A percentile compares a stretch with the other conserved stretches of the same genome.
Conservation (phyloP, 1,140 invertebrate species). For the Melanaphis sacchari region DNA sequence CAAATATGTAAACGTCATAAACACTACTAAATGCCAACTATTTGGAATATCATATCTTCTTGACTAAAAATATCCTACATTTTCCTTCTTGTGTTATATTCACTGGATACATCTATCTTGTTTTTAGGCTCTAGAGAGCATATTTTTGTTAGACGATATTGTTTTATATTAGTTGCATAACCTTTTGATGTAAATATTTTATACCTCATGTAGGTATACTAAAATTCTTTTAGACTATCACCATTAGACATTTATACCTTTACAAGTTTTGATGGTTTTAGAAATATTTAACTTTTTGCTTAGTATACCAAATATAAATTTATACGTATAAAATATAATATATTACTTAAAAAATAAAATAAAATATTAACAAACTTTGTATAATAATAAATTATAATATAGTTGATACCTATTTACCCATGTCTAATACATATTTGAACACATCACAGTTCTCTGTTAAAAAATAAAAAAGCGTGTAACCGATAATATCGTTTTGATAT, state of each 20-base stretch:
- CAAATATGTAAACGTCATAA: no score
- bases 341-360: neutral
- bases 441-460: neutral
- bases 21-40: no score
- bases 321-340: neutral
- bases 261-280: neutral
- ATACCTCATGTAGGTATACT: neutral
- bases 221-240: neutral
- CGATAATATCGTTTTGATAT: neutral
- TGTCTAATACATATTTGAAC: neutral
- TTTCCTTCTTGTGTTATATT: no score
- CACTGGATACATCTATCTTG: no score
- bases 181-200: constrained; percentile 6
- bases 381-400: neutral
- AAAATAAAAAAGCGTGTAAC: neutral
- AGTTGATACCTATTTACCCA: neutral
- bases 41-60: no score
- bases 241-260: constrained; percentile 21
- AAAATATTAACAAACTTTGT: neutral
- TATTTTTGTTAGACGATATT: neutral
- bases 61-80: no score
- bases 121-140: neutral
- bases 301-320: neutral
- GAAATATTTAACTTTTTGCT: neutral
- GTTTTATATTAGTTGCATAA: neutral